A percentile compares a stretch with the other conserved stretches of the same genome.
phyloP scores from a whole-genome alignment of 1,140 invertebrate genomes.

The Dendroctonus valens region DNA sequence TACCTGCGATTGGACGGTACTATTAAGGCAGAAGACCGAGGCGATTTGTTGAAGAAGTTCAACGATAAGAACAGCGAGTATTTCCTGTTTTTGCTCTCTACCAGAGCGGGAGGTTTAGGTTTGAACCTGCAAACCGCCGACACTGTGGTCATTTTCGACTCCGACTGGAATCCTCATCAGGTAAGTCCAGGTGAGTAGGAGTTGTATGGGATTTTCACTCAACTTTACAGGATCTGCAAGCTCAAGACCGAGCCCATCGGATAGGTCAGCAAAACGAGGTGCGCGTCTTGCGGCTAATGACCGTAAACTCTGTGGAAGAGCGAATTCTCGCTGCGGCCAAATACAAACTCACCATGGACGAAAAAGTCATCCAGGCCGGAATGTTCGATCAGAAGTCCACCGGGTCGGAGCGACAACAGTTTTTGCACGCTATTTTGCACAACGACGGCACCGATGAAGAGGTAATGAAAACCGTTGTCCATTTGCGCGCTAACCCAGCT shows the following conservation, averaged over 20 bases:
- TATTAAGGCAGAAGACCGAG: conserved; percentile 97
- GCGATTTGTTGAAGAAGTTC: conserved; percentile 88
- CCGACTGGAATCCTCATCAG: conserved; percentile 99
- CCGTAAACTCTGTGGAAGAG: conserved; percentile 98
- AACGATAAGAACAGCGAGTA: conserved; percentile 88
- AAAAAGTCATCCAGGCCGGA: conserved; percentile 99
- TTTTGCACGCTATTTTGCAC: conserved; percentile 91
- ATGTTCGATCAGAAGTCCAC: conserved; percentile 99
- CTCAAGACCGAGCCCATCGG: conserved; percentile 98
- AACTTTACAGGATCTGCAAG: conserved; percentile 83
- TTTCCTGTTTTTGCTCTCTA: conserved; percentile 96
- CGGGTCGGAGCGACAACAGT: conserved; percentile 92
- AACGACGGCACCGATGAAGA: conserved; percentile 93
- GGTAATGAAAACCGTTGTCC: conserved; percentile 44
- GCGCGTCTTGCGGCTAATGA: conserved; percentile 95
- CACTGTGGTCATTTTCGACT: conserved; percentile 98
- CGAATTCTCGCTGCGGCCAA: conserved; percentile 91
- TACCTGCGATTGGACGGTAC: conserved; percentile 86
- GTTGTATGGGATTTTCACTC: conserved; percentile 7
- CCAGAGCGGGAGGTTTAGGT: conserved; percentile 94
- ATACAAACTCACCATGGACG: conserved; percentile 97
- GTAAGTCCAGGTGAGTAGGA: conserved; percentile 49
- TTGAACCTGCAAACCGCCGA: conserved; percentile 98
- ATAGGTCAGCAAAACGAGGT: conserved; percentile 99
- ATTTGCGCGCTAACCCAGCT: too few species aligned